Evolutionary conservation across 2,113 vertebrate species (phyloP).

Genomic region (Orthonyx spaldingii): DNA sequence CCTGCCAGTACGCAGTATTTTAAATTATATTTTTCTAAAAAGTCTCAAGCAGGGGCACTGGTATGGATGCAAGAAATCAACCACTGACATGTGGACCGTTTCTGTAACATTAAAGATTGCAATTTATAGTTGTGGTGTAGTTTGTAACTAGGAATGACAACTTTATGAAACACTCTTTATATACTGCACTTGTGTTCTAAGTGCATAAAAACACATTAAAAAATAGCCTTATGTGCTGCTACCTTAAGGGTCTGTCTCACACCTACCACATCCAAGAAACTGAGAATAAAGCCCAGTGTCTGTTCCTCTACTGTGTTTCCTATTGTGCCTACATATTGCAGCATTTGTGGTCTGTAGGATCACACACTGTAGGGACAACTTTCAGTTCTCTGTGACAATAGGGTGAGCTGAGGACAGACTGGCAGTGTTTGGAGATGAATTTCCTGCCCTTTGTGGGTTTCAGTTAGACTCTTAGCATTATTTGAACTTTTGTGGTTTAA

Average conservation of each 20-base stretch:
- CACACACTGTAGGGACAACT: constrained; percentile 42
- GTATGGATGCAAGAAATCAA: neutral
- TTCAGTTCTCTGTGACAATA: constrained; percentile 60
- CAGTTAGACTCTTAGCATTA: constrained; percentile 52
- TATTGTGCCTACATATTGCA: constrained; percentile 36
- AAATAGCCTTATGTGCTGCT: neutral
- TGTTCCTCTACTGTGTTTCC: neutral
- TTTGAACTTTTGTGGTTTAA: constrained; percentile 59
- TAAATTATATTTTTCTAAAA: neutral
- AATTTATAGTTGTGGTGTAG: neutral
- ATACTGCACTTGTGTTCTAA: neutral
- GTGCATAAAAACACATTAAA: neutral
- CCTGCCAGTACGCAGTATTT: neutral
- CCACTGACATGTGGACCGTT: neutral
- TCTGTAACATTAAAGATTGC: neutral
- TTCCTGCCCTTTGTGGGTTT: constrained; percentile 64
- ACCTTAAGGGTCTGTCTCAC: neutral
- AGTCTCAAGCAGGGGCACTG: neutral
- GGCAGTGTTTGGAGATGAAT: constrained; percentile 49
- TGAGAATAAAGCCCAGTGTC: neutral
- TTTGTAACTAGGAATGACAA: neutral
- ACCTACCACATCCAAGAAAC: constrained; percentile 8
- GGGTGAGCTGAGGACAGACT: constrained; percentile 59
- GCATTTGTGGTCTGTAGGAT: constrained; percentile 49
- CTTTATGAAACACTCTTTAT: neutral